phyloP scores from a whole-genome alignment of 2,113 vertebrate species.

The Podarcis muralis region DNA sequence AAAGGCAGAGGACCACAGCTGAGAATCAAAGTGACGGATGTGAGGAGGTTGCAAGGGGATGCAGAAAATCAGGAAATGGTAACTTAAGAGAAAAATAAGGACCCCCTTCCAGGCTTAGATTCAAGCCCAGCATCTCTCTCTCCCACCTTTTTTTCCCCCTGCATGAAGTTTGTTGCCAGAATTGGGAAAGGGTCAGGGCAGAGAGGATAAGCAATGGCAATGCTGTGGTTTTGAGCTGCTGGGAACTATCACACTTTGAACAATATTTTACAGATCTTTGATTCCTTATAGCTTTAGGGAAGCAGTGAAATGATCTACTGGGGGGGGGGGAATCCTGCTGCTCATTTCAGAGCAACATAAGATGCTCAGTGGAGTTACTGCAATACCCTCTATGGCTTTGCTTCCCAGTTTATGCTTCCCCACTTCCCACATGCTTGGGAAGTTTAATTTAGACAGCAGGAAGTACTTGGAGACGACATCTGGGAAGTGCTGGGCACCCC shows the following conservation, averaged over 20 bases:
- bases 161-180: not conserved
- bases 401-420: not conserved
- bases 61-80: not conserved
- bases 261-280: not conserved
- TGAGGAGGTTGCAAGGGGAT: slow-evolving; percentile 19
- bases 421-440: not conserved
- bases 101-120: not conserved
- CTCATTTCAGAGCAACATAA: not conserved
- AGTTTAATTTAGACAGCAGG: not conserved
- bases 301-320: not conserved
- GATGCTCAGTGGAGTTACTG: not conserved
- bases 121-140: not conserved
- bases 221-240: slow-evolving; percentile 10
- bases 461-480: not conserved
- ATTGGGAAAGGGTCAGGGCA: not conserved
- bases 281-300: not conserved
- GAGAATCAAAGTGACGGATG: slow-evolving; percentile 41
- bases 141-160: no score
- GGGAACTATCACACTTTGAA: not conserved
- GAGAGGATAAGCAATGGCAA: not conserved
- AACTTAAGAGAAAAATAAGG: not conserved
- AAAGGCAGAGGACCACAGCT: slow-evolving; percentile 32
- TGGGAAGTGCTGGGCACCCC: not conserved
- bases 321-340: no score
- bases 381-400: not conserved